Evolutionary conservation across 2,113 vertebrate genomes (phyloP), one percentile per base, ranked within the genome.

Genomic region (Abramis brama): DNA sequence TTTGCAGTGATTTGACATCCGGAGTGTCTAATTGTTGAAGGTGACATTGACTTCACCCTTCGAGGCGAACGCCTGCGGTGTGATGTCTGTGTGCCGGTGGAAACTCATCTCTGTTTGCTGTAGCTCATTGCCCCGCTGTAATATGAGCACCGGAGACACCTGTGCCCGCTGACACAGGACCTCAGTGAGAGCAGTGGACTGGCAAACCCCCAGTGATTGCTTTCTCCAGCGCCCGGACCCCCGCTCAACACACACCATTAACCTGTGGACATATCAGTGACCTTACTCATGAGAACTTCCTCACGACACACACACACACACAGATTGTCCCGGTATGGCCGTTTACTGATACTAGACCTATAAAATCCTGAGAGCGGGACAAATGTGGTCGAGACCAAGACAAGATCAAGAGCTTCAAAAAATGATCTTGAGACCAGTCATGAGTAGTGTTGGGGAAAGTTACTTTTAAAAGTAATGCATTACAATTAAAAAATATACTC

Each of bases 141-240:
- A 94, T 94, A 89, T 90, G 91, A 89, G 90, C 80, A 74, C 91
- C 75, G 60, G 86, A 91, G 91, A 93, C 93, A 94, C 94, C 93
- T 94, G 94, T 91, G 93, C 91, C 92, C 91, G 64, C 83, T 86
- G 89, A 91, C 89, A 91, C 90, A 88, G 90, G 84, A 91, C 90
- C 91, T 91, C 85, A 71, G 89, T 91, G 92, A 90, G 91, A 88
- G 90, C 90, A 93, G 89, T 90, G 88, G 85, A 90, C 91, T 92
- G 92, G 91, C 91, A 92, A 92, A 85, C 88, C 85, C 85, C 84
- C 88, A 91, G 25, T 94, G 93, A 94, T 95, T 94, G 92, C 92
- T 94, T 95, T 94, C 93, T 93, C 91, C 93, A 93, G 91, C 88
- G 89, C 91, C 92, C 77, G 90, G 92, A 94, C 94, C 94, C 92